These are phyloP conservation scores for Eupithecia dodoneata DNA, from an alignment of 2,888 invertebrate species.

Conservation along the genomic window DNA sequence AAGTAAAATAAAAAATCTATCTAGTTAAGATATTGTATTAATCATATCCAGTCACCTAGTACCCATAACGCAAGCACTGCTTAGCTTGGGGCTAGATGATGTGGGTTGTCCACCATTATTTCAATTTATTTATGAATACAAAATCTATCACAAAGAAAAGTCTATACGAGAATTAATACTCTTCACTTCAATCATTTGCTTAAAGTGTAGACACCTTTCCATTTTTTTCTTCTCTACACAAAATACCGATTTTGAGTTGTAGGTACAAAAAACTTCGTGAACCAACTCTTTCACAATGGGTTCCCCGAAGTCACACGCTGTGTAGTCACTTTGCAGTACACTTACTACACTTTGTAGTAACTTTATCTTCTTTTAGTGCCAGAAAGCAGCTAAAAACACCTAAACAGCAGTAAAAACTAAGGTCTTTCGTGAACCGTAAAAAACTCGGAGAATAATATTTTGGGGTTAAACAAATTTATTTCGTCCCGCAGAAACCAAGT, in stretches of 20 bases:
- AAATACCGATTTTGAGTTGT: background rate
- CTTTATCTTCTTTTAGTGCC: background rate
- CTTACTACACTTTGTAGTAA: background rate
- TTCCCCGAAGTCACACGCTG: background rate
- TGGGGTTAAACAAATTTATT: conserved; percentile 38
- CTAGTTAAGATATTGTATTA: too few relatives aligned
- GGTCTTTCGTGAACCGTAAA: conserved; percentile 33
- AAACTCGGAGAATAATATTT: conserved; percentile 34
- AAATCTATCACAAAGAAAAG: background rate
- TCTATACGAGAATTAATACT: background rate
- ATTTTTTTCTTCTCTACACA: background rate
- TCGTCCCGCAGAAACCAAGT: conserved; percentile 33
- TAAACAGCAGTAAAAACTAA: conserved; percentile 24
- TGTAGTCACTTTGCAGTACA: background rate
- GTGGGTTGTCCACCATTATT: too few relatives aligned
- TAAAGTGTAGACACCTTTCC: background rate
- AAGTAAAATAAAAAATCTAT: too few relatives aligned
- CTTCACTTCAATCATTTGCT: background rate
- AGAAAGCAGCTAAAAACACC: background rate
- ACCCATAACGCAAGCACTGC: too few relatives aligned
- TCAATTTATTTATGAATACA: too few relatives aligned
- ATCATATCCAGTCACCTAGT: too few relatives aligned
- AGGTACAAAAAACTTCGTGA: background rate
- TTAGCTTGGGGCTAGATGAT: too few relatives aligned
- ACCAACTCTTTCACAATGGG: background rate